Evolutionary conservation across 2,113 vertebrate species (phyloP).

Genomic region (Donacobius atricapilla): DNA sequence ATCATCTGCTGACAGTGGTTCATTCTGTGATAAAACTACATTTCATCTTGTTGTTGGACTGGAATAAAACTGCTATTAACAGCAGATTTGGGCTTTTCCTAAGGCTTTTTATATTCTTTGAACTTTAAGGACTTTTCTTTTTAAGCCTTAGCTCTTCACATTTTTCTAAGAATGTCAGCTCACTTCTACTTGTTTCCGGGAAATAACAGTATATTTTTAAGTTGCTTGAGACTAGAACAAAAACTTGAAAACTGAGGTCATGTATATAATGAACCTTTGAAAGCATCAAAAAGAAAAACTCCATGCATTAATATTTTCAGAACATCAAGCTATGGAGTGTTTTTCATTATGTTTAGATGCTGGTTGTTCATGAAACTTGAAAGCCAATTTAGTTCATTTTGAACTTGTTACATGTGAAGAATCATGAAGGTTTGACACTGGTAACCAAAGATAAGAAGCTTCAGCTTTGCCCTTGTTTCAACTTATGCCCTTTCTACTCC

Average conservation of each 20-base stretch:
- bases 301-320: neutral
- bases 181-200: neutral
- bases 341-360: neutral
- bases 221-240: neutral
- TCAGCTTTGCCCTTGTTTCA: neutral
- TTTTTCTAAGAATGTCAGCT: neutral
- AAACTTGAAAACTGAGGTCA: neutral
- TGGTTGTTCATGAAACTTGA: neutral
- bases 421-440: neutral
- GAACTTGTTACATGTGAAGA: neutral
- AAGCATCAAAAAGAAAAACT: neutral
- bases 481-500: neutral
- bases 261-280: neutral
- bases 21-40: neutral
- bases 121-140: neutral
- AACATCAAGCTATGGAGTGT: neutral
- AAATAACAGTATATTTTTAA: neutral
- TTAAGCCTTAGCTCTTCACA: neutral
- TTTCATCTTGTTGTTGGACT: neutral
- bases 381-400: neutral
- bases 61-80: neutral
- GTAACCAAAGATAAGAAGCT: neutral
- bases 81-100: accelerated
- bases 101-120: neutral
- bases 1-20: neutral